Conservation (phyloP, 2,797 vertebrate genomes). For the Pipistrellus pipistrellus region DNA sequence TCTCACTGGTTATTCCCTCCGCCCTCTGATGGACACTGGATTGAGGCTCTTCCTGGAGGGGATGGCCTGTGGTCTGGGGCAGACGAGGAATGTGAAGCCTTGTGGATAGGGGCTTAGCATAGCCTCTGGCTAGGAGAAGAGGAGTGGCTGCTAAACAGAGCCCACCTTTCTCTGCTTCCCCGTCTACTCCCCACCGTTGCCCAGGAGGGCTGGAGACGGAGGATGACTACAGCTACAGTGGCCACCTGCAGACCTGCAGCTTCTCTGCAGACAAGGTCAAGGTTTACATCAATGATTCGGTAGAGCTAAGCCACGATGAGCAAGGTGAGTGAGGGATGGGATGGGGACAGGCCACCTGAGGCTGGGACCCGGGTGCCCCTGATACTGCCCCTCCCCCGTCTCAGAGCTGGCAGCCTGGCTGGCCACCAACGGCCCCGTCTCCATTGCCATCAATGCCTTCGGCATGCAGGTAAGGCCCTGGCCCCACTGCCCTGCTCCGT, state of each 20-base stretch:
- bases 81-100: background rate
- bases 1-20: background rate
- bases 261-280: slow-evolving; percentile 91
- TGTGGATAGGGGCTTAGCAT: background rate
- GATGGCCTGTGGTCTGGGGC: background rate
- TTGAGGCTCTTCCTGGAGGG: background rate
- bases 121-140: background rate
- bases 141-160: background rate
- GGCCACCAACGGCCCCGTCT: slow-evolving; percentile 93
- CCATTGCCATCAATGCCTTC: slow-evolving; percentile 95
- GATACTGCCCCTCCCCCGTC: background rate
- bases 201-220: slow-evolving; percentile 94
- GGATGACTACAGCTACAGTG: slow-evolving; percentile 92
- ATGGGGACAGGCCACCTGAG: background rate
- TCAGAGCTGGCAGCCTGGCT: slow-evolving; percentile 94
- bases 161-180: background rate
- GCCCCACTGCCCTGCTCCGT: accelerated
- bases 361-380: background rate
- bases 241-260: slow-evolving; percentile 90
- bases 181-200: accelerated
- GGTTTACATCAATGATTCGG: slow-evolving; percentile 94
- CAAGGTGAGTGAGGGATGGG: slow-evolving; percentile 83
- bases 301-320: slow-evolving; percentile 93
- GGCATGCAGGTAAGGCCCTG: slow-evolving; percentile 93
- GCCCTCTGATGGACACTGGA: background rate